phyloP scores from a whole-genome alignment of 2,888 invertebrate genomes.

The Calameuta idolon region DNA sequence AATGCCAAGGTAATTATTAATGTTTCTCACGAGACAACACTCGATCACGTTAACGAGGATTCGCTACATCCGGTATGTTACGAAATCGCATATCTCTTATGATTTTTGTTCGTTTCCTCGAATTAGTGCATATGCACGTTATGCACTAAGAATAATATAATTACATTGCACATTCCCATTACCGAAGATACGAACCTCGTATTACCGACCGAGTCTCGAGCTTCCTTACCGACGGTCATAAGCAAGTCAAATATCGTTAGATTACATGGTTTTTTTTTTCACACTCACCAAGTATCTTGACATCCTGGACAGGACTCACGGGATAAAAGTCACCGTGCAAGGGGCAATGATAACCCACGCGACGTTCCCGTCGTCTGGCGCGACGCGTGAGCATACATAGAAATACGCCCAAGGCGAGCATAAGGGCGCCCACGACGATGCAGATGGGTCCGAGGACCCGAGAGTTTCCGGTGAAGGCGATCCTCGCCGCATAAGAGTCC shows the following conservation, averaged over 20 bases:
- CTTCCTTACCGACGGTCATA: background rate
- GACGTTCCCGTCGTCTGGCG: conserved; percentile 75
- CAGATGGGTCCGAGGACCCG: conserved; percentile 80
- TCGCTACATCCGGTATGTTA: background rate
- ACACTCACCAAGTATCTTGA: conserved; percentile 58
- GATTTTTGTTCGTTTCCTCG: background rate
- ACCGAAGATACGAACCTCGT: background rate
- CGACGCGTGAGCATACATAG: conserved; percentile 77
- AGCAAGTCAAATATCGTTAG: background rate
- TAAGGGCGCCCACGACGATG: conserved; percentile 79
- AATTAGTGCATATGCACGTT: background rate
- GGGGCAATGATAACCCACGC: conserved; percentile 82
- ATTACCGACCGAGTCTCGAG: too few species aligned
- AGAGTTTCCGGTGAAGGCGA: conserved; percentile 81
- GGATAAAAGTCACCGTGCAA: conserved; percentile 84
- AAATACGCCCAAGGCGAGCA: conserved; percentile 76
- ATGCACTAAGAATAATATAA: background rate
- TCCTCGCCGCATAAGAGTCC: conserved; percentile 78
- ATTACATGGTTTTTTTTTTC: background rate
- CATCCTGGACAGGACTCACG: conserved; percentile 73
- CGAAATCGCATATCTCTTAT: background rate
- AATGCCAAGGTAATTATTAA: background rate
- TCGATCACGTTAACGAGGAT: background rate
- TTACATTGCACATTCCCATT: background rate
- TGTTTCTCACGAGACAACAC: background rate